Evolutionary conservation across 2,113 vertebrate genomes (phyloP).

Genomic region (Nematolebias whitei): DNA sequence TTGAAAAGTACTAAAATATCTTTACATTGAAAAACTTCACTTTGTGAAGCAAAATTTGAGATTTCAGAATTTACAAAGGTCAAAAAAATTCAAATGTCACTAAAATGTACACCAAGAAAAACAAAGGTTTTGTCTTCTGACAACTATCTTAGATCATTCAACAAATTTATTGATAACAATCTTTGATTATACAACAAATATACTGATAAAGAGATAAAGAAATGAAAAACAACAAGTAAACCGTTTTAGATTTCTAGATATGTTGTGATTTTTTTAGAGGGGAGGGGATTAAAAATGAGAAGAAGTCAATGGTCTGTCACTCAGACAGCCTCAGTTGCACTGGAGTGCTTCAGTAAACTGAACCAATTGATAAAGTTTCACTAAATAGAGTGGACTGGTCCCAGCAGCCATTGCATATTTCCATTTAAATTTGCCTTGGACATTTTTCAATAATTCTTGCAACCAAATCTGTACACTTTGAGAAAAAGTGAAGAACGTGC

Average conservation of each 20-base stretch:
- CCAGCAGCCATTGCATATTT: conserved; percentile 14
- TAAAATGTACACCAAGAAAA: not conserved
- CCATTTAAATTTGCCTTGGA: conserved; percentile 4
- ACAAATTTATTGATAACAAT: too few relatives aligned
- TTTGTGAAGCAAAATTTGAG: too few relatives aligned
- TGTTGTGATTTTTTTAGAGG: too few relatives aligned
- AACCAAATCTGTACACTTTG: conserved; percentile 1
- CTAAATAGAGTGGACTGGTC: conserved; percentile 7
- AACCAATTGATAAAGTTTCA: conserved; percentile 23
- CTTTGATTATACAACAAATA: too few relatives aligned
- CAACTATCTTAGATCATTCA: too few relatives aligned
- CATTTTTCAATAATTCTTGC: not conserved
- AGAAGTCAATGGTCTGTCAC: too few relatives aligned
- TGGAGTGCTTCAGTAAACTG: conserved; percentile 4
- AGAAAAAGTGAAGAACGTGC: not conserved
- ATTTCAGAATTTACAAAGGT: not conserved
- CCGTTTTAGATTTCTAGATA: not conserved
- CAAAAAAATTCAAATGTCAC: too few relatives aligned
- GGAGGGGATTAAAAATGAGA: too few relatives aligned
- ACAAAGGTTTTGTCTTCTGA: not conserved
- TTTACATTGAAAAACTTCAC: too few relatives aligned
- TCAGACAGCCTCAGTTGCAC: conserved; percentile 16
- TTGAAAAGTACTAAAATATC: too few relatives aligned
- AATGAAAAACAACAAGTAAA: conserved; percentile 1
- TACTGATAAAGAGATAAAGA: too few relatives aligned